Evolutionary conservation across 1,140 invertebrate genomes (phyloP), one percentile per base, ranked within the genome.

Genomic region (Trichoplusia ni): DNA sequence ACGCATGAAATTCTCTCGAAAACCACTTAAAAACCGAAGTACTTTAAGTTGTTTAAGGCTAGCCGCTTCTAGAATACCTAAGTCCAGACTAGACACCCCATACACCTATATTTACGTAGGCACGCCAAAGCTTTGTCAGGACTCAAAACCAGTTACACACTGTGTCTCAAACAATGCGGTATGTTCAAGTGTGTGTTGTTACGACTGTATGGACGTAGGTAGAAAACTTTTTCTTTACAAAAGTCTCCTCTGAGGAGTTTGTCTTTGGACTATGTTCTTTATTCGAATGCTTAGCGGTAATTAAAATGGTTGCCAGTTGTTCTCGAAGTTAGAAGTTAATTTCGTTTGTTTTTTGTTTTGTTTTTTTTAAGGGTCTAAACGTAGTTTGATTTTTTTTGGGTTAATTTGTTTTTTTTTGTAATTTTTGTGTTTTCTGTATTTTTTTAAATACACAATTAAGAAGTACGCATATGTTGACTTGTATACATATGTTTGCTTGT

Each of bases 71-170:
- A 51, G 47, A 7, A 1, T 19, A 16, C 18, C 31, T 51, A 51
- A 19, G 7, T 51, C 29, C 11, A 51, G 29, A 21, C 47, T 51
- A 51, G 47, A 51, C 47, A 21, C 29, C 8, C 23, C 33, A 14
- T 16, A 19, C n/a, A 35, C 27, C 47, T 35, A 51, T n/a, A 35
- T 51, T 51, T 51, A 29, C 47, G 47, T 21, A 51, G 13, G 25
- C 46, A 42, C 19, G 19, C 29, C n/a, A 19, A 21, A 18, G 29
- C 47, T 51, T 51, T 35, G 47, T 51, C 16, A 51, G 18, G 3
- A 4, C 31, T 21, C n/a, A 51, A 42, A 49, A 49, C 46, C 46
- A 19, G 29, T 35, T 51, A 51, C 47, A 51, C 47, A 51, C 35
- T 51, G 47, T 51, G 9, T 21, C 18, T 31, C 33, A 33, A 38